phyloP scores from a whole-genome alignment of 2,797 vertebrate genomes.

The Threskiornis aethiopicus region DNA sequence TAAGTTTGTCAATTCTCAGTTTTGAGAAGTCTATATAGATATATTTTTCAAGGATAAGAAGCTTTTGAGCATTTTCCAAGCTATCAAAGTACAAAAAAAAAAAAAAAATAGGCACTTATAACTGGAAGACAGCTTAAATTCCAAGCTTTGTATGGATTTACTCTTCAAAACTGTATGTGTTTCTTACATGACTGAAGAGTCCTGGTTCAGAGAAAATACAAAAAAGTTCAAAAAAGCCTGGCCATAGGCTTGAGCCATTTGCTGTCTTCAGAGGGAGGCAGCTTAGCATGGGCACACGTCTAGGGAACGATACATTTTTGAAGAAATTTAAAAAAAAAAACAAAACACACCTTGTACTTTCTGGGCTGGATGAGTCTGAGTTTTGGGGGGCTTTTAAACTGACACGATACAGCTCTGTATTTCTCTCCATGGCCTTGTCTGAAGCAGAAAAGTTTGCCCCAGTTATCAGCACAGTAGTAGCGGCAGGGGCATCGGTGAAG shows the following conservation, averaged over 20 bases:
- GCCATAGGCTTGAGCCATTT: not conserved
- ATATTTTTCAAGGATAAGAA: not conserved
- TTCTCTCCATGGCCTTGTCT: not conserved
- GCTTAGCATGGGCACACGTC: not conserved
- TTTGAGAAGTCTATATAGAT: not conserved
- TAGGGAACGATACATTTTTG: fast-evolving
- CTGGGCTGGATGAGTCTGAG: not conserved
- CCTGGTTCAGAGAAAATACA: not conserved
- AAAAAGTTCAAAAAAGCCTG: not conserved
- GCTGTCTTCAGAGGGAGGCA: not conserved
- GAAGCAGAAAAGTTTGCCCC: not conserved
- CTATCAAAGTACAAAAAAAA: not conserved
- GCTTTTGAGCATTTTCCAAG: not conserved
- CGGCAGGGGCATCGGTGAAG: not conserved
- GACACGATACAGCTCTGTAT: fast-evolving
- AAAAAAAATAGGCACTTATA: not conserved
- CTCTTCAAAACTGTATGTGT: not conserved
- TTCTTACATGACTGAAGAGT: not conserved
- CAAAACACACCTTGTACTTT: not conserved
- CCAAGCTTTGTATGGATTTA: not conserved
- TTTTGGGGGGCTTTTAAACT: fast-evolving
- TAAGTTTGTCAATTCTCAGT: not conserved
- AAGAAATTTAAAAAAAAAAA: not conserved
- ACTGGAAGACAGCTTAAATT: not conserved
- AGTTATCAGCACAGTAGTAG: not conserved